phyloP scores from a whole-genome alignment of 2,113 vertebrate genomes.

The Phrynosoma blainvillii region DNA sequence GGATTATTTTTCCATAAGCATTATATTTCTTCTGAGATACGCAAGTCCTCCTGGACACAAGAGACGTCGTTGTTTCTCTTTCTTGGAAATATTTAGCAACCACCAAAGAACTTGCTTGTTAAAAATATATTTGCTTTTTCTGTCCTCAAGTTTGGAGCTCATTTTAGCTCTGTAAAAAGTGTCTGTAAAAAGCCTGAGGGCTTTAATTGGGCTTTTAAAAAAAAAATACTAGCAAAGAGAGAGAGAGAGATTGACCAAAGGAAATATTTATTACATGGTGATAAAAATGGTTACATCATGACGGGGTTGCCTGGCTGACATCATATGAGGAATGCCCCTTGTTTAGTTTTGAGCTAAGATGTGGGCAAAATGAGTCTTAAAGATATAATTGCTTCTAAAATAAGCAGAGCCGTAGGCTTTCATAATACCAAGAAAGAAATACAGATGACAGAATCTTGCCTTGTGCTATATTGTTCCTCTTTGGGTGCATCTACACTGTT shows the following conservation, averaged over 20 bases:
- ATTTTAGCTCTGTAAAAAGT: too few relatives aligned
- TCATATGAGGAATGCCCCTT: constrained; percentile 62
- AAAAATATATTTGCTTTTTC: constrained; percentile 63
- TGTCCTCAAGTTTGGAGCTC: constrained; percentile 52
- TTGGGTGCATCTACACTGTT: neutral
- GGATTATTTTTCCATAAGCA: constrained; percentile 23
- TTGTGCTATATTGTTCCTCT: neutral
- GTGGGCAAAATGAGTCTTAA: constrained; percentile 61
- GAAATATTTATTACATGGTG: constrained; percentile 70
- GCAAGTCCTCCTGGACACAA: constrained; percentile 62
- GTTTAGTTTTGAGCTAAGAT: constrained; percentile 52
- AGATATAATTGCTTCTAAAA: constrained; percentile 63
- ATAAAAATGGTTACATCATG: constrained; percentile 70
- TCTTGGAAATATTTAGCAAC: constrained; percentile 71
- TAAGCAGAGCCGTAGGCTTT: neutral
- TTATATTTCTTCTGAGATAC: constrained; percentile 52
- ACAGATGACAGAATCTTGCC: neutral
- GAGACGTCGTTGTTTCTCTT: constrained; percentile 67
- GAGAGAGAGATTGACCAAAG: constrained; percentile 61
- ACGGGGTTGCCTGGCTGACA: constrained; percentile 63
- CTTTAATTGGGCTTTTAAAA: constrained; percentile 41
- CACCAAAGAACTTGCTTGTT: constrained; percentile 59
- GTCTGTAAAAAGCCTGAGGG: constrained; percentile 40
- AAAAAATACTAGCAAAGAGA: constrained; percentile 53
- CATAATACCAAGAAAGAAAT: neutral